Evolutionary conservation across 30 jellyfish, hydroid and myxozoan genomes (phyloP).

Genomic region (Aurelia sp.): DNA sequence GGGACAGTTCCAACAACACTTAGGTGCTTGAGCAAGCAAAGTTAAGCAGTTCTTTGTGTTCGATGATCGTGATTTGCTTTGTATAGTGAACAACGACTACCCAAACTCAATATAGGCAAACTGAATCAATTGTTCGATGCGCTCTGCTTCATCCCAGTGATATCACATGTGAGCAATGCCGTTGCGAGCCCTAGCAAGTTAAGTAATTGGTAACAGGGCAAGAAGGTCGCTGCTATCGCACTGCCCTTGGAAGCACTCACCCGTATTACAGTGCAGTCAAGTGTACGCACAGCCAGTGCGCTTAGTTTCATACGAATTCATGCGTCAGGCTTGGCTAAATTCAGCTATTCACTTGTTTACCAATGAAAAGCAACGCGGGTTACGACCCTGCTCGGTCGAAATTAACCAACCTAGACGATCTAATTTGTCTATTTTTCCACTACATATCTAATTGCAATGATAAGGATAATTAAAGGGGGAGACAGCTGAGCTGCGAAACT

Average conservation of each 20-base stretch:
- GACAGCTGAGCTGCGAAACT: too few relatives aligned
- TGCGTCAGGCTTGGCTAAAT: conserved; percentile 14
- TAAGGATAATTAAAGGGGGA: too few relatives aligned
- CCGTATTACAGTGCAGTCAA: conserved; percentile 71
- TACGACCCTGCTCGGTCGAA: too few relatives aligned
- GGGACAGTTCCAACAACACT: too few relatives aligned
- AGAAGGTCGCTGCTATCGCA: conserved; percentile 66
- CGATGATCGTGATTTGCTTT: conserved; percentile 50
- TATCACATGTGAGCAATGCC: conserved; percentile 70
- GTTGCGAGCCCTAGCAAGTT: conserved; percentile 55
- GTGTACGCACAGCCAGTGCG: conserved; percentile 53
- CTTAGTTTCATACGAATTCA: conserved; percentile 21
- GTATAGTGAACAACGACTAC: conserved; percentile 50
- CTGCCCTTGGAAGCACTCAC: conserved; percentile 58
- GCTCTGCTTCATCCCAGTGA: conserved; percentile 78
- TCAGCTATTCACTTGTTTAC: background rate
- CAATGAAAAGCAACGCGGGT: too few relatives aligned
- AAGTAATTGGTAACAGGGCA: conserved; percentile 79
- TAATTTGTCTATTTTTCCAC: too few relatives aligned
- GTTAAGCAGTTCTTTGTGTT: conserved; percentile 4
- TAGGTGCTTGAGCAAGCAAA: conserved; percentile 47
- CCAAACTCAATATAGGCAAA: conserved; percentile 32
- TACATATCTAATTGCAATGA: too few relatives aligned
- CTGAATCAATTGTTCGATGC: conserved; percentile 44
- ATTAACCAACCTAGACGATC: too few relatives aligned